Conservation (phyloP, 2,888 invertebrate genomes). For the Netelia melanura region DNA sequence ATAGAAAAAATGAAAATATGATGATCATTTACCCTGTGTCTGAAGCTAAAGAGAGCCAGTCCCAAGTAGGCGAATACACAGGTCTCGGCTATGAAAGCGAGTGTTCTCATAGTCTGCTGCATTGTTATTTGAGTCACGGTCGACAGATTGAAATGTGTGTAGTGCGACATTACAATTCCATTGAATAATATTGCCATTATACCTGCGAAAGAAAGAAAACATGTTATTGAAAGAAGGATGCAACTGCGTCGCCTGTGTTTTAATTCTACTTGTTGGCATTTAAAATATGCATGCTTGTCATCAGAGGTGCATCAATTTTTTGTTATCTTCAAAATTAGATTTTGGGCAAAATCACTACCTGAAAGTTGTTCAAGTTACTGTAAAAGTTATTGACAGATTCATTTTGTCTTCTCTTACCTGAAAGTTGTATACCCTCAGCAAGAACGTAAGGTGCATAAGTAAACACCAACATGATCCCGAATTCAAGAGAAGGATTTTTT, state of each 20-base stretch:
- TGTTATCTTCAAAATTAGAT: too few relatives aligned
- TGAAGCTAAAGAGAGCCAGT: conserved; percentile 96
- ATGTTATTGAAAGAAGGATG: conserved; percentile 75
- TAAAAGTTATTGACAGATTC: conserved; percentile 2
- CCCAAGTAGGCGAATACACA: conserved; percentile 99
- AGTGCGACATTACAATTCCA: conserved; percentile 99
- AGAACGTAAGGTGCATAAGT: conserved; percentile 99
- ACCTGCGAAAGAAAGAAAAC: conserved; percentile 86
- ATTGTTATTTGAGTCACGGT: conserved; percentile 99
- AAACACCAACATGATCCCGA: conserved; percentile 99
- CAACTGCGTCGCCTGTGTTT: neutral
- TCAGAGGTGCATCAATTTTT: too few relatives aligned
- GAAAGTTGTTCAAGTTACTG: too few relatives aligned
- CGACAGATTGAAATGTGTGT: conserved; percentile 99
- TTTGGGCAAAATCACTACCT: too few relatives aligned
- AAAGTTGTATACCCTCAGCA: conserved; percentile 97
- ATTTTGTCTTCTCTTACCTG: conserved; percentile 87
- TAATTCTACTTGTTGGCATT: neutral
- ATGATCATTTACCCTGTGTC: conserved; percentile 89
- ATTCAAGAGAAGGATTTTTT: conserved; percentile 98
- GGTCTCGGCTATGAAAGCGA: conserved; percentile 99
- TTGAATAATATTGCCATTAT: conserved; percentile 99
- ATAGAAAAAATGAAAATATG: neutral
- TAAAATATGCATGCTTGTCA: too few relatives aligned
- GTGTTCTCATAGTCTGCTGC: conserved; percentile 98